Percentiles rank a stretch among this genome's conserved stretches.
Evolutionary conservation across 2,888 invertebrate genomes (phyloP).

Genomic region (Cybosia mesomella): DNA sequence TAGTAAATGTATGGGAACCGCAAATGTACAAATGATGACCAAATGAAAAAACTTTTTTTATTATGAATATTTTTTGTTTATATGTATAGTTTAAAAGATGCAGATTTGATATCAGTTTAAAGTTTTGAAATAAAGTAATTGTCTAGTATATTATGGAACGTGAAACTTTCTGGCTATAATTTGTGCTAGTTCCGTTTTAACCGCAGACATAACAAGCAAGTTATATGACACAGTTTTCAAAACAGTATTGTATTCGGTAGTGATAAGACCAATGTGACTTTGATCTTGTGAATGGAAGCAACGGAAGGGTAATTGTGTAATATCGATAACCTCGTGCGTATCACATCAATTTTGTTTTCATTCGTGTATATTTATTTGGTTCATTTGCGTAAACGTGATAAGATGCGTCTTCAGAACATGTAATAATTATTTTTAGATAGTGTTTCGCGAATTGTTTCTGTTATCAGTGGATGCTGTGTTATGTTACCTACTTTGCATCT

Average conservation of each 20-base stretch:
- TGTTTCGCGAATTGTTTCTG: constrained; percentile 9
- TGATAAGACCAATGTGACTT: constrained; percentile 51
- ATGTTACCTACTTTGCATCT: not conserved
- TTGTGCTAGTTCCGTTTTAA: not conserved
- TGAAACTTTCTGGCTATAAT: not conserved
- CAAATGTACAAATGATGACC: no score
- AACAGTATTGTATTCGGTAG: constrained; percentile 10
- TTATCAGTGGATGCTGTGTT: not conserved
- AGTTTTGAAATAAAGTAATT: no score
- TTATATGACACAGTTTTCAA: constrained; percentile 18
- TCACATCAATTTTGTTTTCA: constrained; percentile 16
- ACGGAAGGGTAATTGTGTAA: constrained; percentile 38
- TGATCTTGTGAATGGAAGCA: constrained; percentile 47
- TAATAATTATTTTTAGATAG: constrained; percentile 15
- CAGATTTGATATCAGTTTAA: no score
- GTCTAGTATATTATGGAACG: no score
- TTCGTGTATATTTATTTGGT: constrained; percentile 31
- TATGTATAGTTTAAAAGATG: no score
- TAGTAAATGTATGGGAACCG: no score
- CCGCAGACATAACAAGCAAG: constrained; percentile 5
- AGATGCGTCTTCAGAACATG: constrained; percentile 17
- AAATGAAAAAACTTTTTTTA: no score
- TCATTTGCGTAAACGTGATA: constrained; percentile 64
- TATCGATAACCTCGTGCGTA: constrained; percentile 33
- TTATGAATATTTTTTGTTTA: no score